A percentile compares a stretch with the other conserved stretches of the same genome.
Evolutionary conservation across 2,888 invertebrate genomes (phyloP).

Genomic region (Zootermopsis nevadensis): DNA sequence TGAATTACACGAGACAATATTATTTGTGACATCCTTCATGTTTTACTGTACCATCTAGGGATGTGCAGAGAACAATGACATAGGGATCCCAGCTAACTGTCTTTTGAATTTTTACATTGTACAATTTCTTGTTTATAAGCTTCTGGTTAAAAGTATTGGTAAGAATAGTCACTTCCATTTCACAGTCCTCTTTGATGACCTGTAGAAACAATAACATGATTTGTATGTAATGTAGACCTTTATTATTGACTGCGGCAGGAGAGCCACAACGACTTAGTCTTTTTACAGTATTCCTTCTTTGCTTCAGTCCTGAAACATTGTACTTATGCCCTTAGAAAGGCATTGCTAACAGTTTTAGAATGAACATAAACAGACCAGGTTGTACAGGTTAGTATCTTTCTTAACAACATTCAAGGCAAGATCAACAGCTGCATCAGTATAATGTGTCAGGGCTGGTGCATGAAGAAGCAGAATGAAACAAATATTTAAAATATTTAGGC

Average conservation of each 20-base stretch:
- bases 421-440: neutral
- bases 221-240: neutral
- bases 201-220: neutral
- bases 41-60: too few relatives aligned
- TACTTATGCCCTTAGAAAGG: neutral
- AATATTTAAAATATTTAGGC: neutral
- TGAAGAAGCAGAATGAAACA: neutral
- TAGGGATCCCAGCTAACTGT: too few relatives aligned
- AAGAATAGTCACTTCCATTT: neutral
- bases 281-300: neutral
- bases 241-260: neutral
- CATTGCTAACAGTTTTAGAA: neutral
- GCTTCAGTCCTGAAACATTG: neutral
- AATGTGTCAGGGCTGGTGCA: neutral
- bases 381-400: neutral
- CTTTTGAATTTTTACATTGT: neutral
- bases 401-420: slow-evolving; percentile 4
- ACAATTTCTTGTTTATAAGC: neutral
- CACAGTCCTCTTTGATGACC: neutral
- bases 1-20: too few relatives aligned
- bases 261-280: neutral
- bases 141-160: neutral
- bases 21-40: too few relatives aligned
- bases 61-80: too few relatives aligned
- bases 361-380: slow-evolving; percentile 7